Percentiles rank a stretch among this genome's conserved stretches.
Evolutionary conservation across 2,888 invertebrate species (phyloP).

Genomic region (Azorinus chamasolen): DNA sequence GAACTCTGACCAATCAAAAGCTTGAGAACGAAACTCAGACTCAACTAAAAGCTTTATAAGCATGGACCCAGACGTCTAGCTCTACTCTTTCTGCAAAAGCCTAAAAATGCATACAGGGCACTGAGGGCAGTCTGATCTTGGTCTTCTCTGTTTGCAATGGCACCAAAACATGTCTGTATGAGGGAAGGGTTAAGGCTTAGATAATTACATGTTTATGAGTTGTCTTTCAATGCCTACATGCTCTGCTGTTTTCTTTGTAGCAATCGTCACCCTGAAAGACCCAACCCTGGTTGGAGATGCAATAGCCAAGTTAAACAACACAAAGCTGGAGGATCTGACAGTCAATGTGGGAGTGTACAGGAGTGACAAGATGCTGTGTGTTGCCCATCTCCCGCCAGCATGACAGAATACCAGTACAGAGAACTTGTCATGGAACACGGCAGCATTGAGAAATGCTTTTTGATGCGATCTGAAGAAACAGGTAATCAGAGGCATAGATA

Average conservation of each 20-base stretch:
- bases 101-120: too few relatives aligned
- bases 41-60: too few relatives aligned
- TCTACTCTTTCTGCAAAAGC: too few relatives aligned
- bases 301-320: slow-evolving; percentile 70
- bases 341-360: slow-evolving; percentile 87
- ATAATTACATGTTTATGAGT: too few relatives aligned
- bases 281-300: slow-evolving; percentile 78
- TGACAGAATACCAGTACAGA: slow-evolving; percentile 87
- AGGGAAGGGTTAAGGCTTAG: too few relatives aligned
- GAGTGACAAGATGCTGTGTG: slow-evolving; percentile 87
- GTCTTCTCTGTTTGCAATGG: too few relatives aligned
- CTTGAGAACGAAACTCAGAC: too few relatives aligned
- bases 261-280: slow-evolving; percentile 78
- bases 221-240: too few relatives aligned
- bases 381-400: slow-evolving; percentile 87
- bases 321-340: slow-evolving; percentile 71
- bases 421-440: slow-evolving; percentile 87
- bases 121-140: too few relatives aligned
- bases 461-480: slow-evolving; percentile 87
- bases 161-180: too few relatives aligned
- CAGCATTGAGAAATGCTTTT: slow-evolving; percentile 87
- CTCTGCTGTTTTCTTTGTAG: slow-evolving; percentile 47
- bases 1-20: too few relatives aligned
- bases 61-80: too few relatives aligned
- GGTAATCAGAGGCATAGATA: slow-evolving; percentile 72